Evolutionary conservation across 2,113 vertebrate species (phyloP), one percentile per base, ranked within the genome.

Genomic region (Ameiurus melas): DNA sequence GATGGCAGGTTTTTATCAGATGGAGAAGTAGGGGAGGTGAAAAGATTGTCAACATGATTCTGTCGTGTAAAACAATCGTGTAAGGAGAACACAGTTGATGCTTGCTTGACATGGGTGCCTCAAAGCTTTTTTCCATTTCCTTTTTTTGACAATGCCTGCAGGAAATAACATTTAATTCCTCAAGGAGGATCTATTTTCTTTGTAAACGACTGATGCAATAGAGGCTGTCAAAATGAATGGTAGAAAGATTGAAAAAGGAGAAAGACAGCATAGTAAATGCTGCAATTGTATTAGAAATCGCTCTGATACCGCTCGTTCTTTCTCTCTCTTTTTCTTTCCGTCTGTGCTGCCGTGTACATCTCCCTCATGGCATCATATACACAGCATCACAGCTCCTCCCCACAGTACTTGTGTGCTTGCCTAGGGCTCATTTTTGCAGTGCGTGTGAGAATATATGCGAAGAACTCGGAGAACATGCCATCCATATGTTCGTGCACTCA

Each of bases 21-120:
- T 77, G 73, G 55, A 77, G 14, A 51, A 66, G 17, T 51, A 71
- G 71, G 66, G 81, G n/a, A 57, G 30, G 85, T 85, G 66, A 83
- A 79, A 87, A 83, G 64, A 89, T 71, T 66, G 85, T 90, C 66
- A 77, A 86, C 86, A 88, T 84, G 58, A 80, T 80, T 79, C 78
- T 90, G 89, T 88, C 89, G 86, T 89, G 91, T 89, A 80, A 80
- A 86, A 88, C 85, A 87, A 57, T n/a, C 53, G 83, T n/a, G 17
- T 17, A 62, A 60, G 84, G 58, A 58, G 64, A 51, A 62, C 39
- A 68, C 39, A 64, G 33, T 60, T 53, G 85, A 84, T 89, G 87
- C 36, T 70, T n/a, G 51, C 87, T 89, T 68, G 82, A 89, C 79
- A 78, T 5, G 27, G 22, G 19, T 80, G 75, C 77, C 60, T 53